phyloP scores from a whole-genome alignment of 2,797 vertebrate genomes.

The Pseudotriccus pelzelni region DNA sequence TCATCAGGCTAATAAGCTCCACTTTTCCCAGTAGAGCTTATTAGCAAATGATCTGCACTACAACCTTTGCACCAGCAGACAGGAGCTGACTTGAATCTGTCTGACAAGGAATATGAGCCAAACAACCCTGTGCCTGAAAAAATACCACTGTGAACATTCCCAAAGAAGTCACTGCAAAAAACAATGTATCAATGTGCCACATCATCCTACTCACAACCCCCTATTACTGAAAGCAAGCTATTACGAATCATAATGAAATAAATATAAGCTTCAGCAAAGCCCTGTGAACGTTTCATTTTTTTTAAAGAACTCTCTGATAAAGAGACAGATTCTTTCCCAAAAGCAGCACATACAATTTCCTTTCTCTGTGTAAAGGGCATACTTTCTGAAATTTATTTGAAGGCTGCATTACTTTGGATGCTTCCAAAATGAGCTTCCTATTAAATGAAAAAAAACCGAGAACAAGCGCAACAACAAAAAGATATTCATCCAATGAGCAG shows the following conservation, averaged over 20 bases:
- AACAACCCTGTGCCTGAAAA: background rate
- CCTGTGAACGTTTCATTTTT: background rate
- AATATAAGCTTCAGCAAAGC: background rate
- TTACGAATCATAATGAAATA: background rate
- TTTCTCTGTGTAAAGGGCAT: background rate
- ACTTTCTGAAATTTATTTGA: background rate
- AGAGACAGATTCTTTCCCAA: background rate
- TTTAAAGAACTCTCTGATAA: background rate
- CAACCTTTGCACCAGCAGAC: background rate
- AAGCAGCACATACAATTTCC: background rate
- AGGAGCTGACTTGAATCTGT: background rate
- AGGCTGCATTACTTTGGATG: background rate
- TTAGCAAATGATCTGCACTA: background rate
- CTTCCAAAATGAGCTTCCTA: background rate
- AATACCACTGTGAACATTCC: background rate
- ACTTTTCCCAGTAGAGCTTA: background rate
- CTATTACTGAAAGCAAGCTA: background rate
- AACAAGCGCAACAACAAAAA: background rate
- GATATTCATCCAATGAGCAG: background rate
- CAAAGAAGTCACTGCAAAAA: background rate
- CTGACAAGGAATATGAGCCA: background rate
- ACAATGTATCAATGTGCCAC: background rate
- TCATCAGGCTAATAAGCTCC: background rate
- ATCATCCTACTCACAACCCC: background rate
- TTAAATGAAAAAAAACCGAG: background rate